Percentiles rank a stretch among this genome's conserved stretches.
phyloP scores from a whole-genome alignment of 2,113 vertebrate genomes.

The Pycnonotus jocosus region DNA sequence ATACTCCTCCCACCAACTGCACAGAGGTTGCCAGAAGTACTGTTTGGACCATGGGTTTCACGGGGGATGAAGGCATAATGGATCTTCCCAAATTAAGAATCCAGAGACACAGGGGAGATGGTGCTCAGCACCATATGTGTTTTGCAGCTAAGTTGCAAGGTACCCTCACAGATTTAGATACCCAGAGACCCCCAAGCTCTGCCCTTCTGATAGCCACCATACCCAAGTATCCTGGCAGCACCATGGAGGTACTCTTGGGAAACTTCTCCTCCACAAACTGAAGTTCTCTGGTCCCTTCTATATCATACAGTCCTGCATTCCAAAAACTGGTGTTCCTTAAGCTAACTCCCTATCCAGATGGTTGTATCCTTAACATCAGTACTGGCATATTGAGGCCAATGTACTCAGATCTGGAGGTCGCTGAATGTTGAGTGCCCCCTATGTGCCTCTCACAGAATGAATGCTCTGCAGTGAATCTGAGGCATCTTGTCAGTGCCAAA shows the following conservation, averaged over 20 bases:
- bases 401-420: background rate
- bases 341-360: background rate
- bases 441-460: background rate
- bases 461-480: background rate
- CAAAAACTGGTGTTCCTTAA: background rate
- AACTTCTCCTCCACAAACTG: background rate
- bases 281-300: background rate
- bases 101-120: background rate
- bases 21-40: background rate
- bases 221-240: background rate
- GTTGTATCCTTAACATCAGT: background rate
- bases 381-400: background rate
- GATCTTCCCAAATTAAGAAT: background rate
- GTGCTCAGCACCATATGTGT: background rate
- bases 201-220: background rate
- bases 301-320: background rate
- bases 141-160: background rate
- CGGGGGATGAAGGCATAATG: background rate
- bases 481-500: background rate
- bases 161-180: background rate
- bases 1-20: background rate
- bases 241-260: background rate
- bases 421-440: accelerated
- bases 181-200: background rate
- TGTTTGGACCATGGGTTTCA: background rate